Conservation (phyloP, 2,113 vertebrate genomes). For the Aegotheles bennettii region DNA sequence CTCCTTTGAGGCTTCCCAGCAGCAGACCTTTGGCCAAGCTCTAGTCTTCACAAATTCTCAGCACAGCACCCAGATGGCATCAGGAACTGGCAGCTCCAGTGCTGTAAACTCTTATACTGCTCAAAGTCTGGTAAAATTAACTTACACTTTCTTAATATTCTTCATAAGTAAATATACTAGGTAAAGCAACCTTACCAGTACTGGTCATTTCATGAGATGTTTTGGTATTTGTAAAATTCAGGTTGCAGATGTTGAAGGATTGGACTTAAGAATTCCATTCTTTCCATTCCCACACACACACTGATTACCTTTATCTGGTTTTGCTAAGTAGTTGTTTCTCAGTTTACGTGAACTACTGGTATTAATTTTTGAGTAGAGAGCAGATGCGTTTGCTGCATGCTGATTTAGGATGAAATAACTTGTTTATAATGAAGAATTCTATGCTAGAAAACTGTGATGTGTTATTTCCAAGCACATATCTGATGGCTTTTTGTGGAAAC, state of each 20-base stretch:
- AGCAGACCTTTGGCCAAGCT: slow-evolving; percentile 87
- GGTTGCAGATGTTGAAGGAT: not conserved
- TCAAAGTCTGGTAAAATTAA: slow-evolving; percentile 76
- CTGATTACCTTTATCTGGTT: not conserved
- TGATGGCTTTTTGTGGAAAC: slow-evolving; percentile 40
- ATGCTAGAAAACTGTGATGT: slow-evolving; percentile 27
- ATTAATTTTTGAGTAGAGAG: not conserved
- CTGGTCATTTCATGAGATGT: not conserved
- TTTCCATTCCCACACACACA: not conserved
- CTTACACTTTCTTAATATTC: not conserved
- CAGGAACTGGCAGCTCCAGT: slow-evolving; percentile 79
- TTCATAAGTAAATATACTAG: not conserved
- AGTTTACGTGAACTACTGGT: not conserved
- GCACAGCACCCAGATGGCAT: slow-evolving; percentile 72
- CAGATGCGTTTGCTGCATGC: not conserved
- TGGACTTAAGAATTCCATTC: not conserved
- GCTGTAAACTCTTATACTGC: slow-evolving; percentile 83
- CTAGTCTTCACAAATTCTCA: slow-evolving; percentile 97
- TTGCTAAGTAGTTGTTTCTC: not conserved
- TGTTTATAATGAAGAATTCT: not conserved
- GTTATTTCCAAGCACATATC: slow-evolving; percentile 58
- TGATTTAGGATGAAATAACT: not conserved
- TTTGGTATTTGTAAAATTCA: not conserved
- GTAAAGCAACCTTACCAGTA: not conserved
- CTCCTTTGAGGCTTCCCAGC: slow-evolving; percentile 76